phyloP scores from a whole-genome alignment of 2,113 vertebrate species.

The Thinocorus orbignyianus region DNA sequence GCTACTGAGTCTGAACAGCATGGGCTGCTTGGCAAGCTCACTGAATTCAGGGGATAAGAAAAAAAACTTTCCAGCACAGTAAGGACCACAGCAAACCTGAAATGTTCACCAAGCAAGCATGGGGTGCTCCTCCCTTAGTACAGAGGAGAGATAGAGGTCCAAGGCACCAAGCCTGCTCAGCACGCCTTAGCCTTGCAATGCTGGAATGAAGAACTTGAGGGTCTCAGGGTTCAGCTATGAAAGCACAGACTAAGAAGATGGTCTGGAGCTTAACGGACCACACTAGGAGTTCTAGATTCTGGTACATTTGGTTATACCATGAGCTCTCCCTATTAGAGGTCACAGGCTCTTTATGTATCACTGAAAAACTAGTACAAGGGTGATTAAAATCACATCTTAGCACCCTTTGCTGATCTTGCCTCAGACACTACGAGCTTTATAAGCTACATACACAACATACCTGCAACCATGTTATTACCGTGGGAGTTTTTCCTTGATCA shows the following conservation, averaged over 20 bases:
- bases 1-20: background rate
- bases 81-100: background rate
- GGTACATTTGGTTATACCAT: background rate
- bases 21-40: background rate
- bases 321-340: background rate
- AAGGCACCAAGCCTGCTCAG: background rate
- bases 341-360: background rate
- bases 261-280: background rate
- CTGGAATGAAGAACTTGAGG: background rate
- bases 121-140: background rate
- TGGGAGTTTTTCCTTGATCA: background rate
- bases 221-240: background rate
- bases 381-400: background rate
- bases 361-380: background rate
- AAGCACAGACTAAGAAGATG: background rate
- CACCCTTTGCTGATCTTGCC: background rate
- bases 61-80: background rate
- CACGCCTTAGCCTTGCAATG: background rate
- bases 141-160: background rate
- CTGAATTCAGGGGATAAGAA: background rate
- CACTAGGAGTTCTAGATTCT: background rate
- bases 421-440: background rate
- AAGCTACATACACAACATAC: background rate
- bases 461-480: background rate
- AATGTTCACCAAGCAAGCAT: background rate